These are phyloP conservation scores for Drosophila nasuta DNA, from an alignment of 1,140 invertebrate genomes.

Conservation along the genomic window DNA sequence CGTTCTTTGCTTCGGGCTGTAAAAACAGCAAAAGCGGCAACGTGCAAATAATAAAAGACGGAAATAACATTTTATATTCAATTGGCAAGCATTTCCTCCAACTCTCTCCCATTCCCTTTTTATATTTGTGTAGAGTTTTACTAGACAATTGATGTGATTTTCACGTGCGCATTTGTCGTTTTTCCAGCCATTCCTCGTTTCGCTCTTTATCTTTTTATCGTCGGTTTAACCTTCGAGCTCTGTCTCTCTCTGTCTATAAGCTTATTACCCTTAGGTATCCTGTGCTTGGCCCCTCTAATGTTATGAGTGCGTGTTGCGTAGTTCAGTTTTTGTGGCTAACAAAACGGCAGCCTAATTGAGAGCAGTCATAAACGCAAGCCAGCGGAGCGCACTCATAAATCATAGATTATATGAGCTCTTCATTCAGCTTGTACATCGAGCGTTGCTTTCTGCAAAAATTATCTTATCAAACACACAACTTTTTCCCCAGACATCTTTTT, in stretches of 20 bases:
- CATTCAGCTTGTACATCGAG: constrained; percentile 13
- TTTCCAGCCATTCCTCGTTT: constrained; percentile 35
- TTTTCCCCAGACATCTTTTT: not conserved
- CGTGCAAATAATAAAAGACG: constrained; percentile 78
- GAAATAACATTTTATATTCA: constrained; percentile 83
- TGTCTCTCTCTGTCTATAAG: constrained; percentile 45
- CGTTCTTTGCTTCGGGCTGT: constrained; percentile 7
- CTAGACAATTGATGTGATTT: constrained; percentile 83
- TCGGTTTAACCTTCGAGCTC: constrained; percentile 68
- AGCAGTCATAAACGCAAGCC: constrained; percentile 64
- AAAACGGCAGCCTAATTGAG: constrained; percentile 79
- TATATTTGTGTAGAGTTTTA: constrained; percentile 55
- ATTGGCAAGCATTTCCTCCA: constrained; percentile 54
- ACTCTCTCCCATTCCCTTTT: constrained; percentile 5
- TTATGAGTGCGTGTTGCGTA: constrained; percentile 69
- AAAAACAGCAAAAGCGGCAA: constrained; percentile 33
- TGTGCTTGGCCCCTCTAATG: constrained; percentile 49
- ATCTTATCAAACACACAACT: constrained; percentile 48
- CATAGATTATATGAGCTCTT: constrained; percentile 64
- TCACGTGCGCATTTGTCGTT: constrained; percentile 75
- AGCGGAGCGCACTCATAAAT: constrained; percentile 56
- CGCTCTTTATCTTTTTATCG: constrained; percentile 73
- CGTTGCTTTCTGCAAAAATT: constrained; percentile 29
- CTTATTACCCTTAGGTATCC: constrained; percentile 57
- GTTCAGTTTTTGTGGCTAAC: constrained; percentile 71